Evolutionary conservation across 2,888 invertebrate genomes (phyloP).

Genomic region (Odontothrips loti): DNA sequence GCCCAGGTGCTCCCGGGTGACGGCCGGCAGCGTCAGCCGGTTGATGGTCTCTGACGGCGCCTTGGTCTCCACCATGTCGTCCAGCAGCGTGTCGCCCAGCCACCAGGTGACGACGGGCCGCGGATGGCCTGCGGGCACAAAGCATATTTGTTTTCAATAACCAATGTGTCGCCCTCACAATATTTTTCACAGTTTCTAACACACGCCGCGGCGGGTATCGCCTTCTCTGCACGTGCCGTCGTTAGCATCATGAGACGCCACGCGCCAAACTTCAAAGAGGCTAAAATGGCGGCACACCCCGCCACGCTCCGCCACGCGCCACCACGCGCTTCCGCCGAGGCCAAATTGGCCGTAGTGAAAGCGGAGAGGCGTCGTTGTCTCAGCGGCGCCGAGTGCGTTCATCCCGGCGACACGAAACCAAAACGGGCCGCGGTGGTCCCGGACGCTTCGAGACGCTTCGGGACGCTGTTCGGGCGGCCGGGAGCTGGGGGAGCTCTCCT

Average conservation of each 20-base stretch:
- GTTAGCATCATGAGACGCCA: not conserved
- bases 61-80: constrained; percentile 60
- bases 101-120: constrained; percentile 80
- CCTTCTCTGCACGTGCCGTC: no score
- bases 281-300: not conserved
- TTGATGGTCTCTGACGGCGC: constrained; percentile 59
- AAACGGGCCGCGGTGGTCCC: not conserved
- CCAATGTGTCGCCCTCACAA: no score
- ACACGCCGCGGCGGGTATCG: no score
- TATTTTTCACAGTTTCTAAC: no score
- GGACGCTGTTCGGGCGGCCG: no score
- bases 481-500: no score
- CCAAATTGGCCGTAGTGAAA: constrained; percentile 10
- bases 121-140: constrained; percentile 62
- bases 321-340: not conserved
- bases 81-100: constrained; percentile 68
- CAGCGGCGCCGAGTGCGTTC: not conserved
- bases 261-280: not conserved
- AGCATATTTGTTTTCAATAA: no score
- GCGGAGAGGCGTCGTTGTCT: not conserved
- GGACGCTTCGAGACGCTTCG: no score
- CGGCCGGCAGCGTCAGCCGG: constrained; percentile 67
- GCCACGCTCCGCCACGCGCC: not conserved
- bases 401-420: not conserved
- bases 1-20: constrained; percentile 69